Evolutionary conservation across 2,888 invertebrate genomes (phyloP).

Genomic region (Machimus rusticus): DNA sequence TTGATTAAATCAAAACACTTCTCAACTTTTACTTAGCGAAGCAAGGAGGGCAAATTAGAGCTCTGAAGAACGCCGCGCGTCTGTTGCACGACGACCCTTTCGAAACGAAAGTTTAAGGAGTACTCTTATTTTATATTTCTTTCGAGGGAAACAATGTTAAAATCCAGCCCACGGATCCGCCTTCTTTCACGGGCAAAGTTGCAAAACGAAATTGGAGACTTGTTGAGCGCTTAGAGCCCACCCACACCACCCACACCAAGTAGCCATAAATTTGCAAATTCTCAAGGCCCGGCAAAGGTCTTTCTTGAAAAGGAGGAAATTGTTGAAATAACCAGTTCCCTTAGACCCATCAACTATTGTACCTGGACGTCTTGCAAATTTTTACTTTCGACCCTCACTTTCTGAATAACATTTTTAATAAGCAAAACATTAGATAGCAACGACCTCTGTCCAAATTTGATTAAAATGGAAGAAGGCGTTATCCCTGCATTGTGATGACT

Average conservation of each 20-base stretch:
- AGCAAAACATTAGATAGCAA: not conserved
- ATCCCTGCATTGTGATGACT: not conserved
- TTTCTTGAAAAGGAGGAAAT: not conserved
- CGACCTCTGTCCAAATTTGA: not conserved
- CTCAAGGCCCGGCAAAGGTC: constrained; percentile 7
- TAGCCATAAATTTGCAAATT: constrained; percentile 20
- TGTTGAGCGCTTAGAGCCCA: not conserved
- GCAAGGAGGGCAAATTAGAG: not conserved
- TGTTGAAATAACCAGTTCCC: not conserved
- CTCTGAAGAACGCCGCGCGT: not conserved
- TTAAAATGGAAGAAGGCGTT: not conserved
- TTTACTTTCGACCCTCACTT: not conserved
- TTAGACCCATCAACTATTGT: not conserved
- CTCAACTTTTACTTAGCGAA: not conserved
- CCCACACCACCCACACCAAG: not conserved
- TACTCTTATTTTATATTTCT: not conserved
- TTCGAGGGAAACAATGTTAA: not conserved
- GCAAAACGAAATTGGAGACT: constrained; percentile 20
- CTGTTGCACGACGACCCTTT: not conserved
- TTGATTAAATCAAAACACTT: constrained; percentile 14
- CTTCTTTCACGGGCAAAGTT: not conserved
- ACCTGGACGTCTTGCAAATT: not conserved
- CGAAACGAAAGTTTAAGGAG: not conserved
- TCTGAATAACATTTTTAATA: not conserved
- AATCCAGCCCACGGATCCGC: not conserved